Percentiles rank a stretch among this genome's conserved stretches.
Evolutionary conservation across 2,888 invertebrate species (phyloP).

Genomic region (Mactromeris polynyma): DNA sequence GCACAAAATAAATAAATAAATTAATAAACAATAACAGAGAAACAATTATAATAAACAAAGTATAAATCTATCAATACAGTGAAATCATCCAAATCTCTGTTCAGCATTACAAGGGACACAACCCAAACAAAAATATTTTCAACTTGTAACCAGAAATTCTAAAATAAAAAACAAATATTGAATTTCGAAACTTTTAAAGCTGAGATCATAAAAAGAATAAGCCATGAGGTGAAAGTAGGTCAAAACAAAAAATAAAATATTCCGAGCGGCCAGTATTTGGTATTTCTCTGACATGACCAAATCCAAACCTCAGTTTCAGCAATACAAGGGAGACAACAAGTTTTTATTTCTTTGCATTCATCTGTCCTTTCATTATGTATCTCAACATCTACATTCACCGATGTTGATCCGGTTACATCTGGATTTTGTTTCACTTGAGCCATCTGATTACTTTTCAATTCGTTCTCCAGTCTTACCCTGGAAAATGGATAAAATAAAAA

Average conservation of each 20-base stretch:
- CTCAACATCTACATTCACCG: neutral
- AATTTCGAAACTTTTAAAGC: neutral
- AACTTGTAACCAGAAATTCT: too few relatives aligned
- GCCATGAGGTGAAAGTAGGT: too few relatives aligned
- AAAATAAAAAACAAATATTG: too few relatives aligned
- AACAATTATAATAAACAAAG: neutral
- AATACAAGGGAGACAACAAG: too few relatives aligned
- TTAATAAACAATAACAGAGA: neutral
- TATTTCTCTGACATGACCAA: too few relatives aligned
- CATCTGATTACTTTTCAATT: neutral
- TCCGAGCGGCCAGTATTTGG: too few relatives aligned
- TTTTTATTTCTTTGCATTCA: neutral
- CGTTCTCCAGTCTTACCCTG: neutral
- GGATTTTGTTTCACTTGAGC: neutral
- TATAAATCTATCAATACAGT: neutral
- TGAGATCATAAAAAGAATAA: neutral
- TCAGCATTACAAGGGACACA: neutral
- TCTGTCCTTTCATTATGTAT: neutral
- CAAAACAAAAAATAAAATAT: too few relatives aligned
- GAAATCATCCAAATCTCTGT: neutral
- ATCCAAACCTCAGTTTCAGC: too few relatives aligned
- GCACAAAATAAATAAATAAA: constrained; percentile 10
- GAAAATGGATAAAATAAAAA: neutral
- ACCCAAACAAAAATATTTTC: neutral
- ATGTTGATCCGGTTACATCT: neutral